Evolutionary conservation across 2,797 vertebrate species (phyloP).

Genomic region (Mergus octosetaceus): DNA sequence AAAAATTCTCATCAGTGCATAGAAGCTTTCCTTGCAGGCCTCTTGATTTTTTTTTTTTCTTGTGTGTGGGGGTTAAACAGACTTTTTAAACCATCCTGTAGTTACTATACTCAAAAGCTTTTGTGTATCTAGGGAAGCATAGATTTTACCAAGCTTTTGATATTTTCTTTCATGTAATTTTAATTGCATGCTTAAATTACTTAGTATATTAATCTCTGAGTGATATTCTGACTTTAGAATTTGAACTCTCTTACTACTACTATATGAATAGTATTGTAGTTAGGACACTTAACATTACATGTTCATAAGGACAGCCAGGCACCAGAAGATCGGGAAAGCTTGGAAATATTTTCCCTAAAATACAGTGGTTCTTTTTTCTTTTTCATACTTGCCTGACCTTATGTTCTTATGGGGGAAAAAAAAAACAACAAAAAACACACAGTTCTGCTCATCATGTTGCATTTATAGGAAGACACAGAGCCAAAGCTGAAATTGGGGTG

Average conservation of each 20-base stretch:
- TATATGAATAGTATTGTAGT: background rate
- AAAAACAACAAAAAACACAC: too few species aligned
- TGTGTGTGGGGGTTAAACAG: background rate
- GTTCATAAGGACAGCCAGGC: background rate
- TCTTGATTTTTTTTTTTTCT: background rate
- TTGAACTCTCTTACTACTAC: too few species aligned
- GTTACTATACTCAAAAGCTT: background rate
- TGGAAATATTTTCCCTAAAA: background rate
- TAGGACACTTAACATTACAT: background rate
- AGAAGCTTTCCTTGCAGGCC: background rate
- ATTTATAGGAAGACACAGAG: background rate
- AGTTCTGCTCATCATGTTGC: fast-evolving
- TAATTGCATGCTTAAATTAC: background rate
- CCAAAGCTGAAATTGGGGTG: background rate
- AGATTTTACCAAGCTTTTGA: background rate
- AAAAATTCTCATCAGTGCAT: background rate
- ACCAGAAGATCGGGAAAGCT: background rate
- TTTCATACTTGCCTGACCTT: background rate
- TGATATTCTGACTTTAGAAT: background rate
- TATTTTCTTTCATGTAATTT: background rate
- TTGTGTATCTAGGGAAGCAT: background rate
- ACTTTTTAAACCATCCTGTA: background rate
- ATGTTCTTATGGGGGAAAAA: background rate
- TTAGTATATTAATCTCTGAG: background rate
- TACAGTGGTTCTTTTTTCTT: fast-evolving